phyloP scores from a whole-genome alignment of 2,113 vertebrate genomes.

The Empidonax traillii region DNA sequence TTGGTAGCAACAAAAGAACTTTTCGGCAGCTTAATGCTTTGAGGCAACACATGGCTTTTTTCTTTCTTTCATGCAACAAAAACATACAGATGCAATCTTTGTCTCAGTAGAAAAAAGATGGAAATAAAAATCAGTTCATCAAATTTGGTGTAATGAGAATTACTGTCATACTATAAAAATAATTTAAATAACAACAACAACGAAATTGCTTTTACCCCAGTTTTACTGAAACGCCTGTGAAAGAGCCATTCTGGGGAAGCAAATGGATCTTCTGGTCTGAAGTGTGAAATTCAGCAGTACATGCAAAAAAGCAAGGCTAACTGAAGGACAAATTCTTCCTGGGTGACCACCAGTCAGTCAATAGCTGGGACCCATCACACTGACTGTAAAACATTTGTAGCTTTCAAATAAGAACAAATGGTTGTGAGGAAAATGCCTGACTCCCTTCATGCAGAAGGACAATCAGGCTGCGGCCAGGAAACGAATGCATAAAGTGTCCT shows the following conservation, averaged over 20 bases:
- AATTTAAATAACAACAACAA: constrained; percentile 54
- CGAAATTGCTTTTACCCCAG: constrained; percentile 3
- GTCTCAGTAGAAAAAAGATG: constrained; percentile 34
- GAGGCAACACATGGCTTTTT: constrained; percentile 53
- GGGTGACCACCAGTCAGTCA: background rate
- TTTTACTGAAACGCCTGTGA: background rate
- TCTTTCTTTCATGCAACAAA: constrained; percentile 38
- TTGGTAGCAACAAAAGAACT: constrained; percentile 53
- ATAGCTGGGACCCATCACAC: background rate
- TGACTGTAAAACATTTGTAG: background rate
- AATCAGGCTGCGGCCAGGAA: background rate
- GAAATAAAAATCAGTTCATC: constrained; percentile 52
- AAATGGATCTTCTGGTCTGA: background rate
- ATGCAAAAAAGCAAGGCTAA: background rate
- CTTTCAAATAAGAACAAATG: background rate
- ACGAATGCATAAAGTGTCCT: background rate
- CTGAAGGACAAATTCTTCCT: constrained; percentile 22
- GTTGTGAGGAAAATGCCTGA: background rate
- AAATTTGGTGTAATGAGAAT: constrained; percentile 50
- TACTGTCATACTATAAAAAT: constrained; percentile 51
- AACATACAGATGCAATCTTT: constrained; percentile 66
- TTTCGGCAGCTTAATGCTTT: constrained; percentile 50
- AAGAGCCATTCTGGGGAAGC: background rate
- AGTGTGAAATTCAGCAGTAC: constrained; percentile 6
- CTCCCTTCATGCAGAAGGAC: background rate